phyloP scores from a whole-genome alignment of 2,888 invertebrate genomes.

The Dicyrtoma fusca region DNA sequence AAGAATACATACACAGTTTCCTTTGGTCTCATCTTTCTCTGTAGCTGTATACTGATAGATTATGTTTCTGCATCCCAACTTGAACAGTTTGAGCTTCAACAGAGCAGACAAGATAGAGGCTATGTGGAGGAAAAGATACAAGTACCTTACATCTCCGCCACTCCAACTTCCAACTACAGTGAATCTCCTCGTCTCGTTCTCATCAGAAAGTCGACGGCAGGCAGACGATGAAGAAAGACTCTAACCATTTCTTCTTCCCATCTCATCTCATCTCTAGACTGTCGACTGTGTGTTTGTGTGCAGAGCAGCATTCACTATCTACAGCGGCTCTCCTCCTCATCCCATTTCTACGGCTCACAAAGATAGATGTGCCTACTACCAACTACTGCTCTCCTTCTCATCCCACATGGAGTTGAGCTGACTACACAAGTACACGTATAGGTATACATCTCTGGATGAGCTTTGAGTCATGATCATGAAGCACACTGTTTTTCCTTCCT shows the following conservation, averaged over 20 bases:
- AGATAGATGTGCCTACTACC: neutral
- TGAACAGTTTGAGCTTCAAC: neutral
- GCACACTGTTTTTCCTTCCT: conserved; percentile 11
- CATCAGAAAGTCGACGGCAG: neutral
- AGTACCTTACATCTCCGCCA: too few relatives aligned
- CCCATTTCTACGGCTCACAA: conserved; percentile 1
- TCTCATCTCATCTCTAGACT: too few relatives aligned
- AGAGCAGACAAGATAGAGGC: neutral
- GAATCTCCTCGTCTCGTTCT: neutral
- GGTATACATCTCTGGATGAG: conserved; percentile 2
- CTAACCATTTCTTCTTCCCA: neutral
- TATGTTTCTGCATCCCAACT: too few relatives aligned
- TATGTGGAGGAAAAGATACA: too few relatives aligned
- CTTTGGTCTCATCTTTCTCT: conserved; percentile 4
- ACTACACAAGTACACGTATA: too few relatives aligned
- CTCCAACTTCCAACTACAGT: neutral
- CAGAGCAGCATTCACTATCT: too few relatives aligned
- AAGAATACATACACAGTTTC: too few relatives aligned
- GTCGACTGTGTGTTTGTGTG: too few relatives aligned
- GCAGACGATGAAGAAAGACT: conserved; percentile 9
- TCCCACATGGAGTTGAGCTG: too few relatives aligned
- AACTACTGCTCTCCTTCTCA: too few relatives aligned
- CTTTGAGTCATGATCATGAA: conserved; percentile 12
- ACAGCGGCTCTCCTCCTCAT: conserved; percentile 4
- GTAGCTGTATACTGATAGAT: neutral